Percentiles rank a stretch among this genome's conserved stretches.
phyloP scores from a whole-genome alignment of 35 echinoderm and acorn worm genomes.

The Acanthaster planci region DNA sequence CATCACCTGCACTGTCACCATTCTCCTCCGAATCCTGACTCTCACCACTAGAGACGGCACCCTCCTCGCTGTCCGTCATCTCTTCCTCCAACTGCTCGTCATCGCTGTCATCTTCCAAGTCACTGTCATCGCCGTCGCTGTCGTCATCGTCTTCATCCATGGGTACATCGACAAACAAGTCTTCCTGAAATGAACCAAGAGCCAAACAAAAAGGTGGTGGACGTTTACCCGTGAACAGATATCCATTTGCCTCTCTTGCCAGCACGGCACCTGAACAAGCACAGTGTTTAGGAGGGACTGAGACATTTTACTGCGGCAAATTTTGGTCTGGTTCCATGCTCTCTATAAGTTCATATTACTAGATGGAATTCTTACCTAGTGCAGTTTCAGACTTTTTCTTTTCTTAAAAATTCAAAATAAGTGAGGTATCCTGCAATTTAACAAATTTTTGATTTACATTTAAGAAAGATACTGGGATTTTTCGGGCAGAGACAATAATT shows the following conservation, averaged over 20 bases:
- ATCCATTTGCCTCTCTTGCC: background rate
- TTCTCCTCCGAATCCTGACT: slow-evolving; percentile 29
- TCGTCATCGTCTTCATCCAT: slow-evolving; percentile 57
- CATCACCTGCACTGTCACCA: slow-evolving; percentile 3
- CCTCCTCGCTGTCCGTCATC: slow-evolving; percentile 42
- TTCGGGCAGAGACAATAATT: too few species aligned
- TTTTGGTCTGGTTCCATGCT: background rate
- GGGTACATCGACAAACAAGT: slow-evolving; percentile 68
- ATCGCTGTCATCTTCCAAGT: slow-evolving; percentile 45
- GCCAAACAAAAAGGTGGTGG: background rate
- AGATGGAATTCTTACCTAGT: background rate
- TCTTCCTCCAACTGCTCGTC: slow-evolving; percentile 34
- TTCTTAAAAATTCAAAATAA: too few species aligned
- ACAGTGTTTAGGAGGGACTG: background rate
- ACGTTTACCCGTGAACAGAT: background rate
- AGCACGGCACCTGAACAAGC: background rate
- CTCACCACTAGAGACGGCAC: slow-evolving; percentile 28
- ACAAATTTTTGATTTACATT: too few species aligned
- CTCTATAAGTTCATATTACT: background rate
- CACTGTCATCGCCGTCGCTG: slow-evolving; percentile 32
- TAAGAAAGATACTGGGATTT: too few species aligned
- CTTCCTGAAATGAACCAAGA: slow-evolving; percentile 19
- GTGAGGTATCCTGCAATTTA: too few species aligned
- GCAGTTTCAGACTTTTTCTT: too few species aligned
- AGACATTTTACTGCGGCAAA: background rate